Conservation (phyloP, 1,140 invertebrate species). For the Elysia chlorotica region DNA sequence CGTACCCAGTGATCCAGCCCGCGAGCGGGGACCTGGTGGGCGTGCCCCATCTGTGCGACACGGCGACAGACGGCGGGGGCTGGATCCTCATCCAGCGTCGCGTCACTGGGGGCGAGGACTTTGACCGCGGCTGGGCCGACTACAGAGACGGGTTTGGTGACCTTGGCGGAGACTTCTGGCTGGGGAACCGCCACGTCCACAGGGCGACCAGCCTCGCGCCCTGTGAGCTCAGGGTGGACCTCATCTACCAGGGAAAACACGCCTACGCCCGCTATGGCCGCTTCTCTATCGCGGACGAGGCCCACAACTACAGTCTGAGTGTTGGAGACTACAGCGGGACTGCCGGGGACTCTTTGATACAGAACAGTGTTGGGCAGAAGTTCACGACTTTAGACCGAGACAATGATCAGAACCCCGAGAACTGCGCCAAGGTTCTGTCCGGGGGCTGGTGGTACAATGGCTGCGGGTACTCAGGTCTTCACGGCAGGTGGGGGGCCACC, state of each 20-base stretch:
- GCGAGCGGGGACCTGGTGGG: too few relatives aligned
- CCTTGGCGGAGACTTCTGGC: too few relatives aligned
- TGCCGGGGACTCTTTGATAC: not conserved
- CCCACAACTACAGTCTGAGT: not conserved
- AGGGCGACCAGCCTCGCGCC: too few relatives aligned
- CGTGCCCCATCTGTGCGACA: too few relatives aligned
- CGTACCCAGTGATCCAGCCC: too few relatives aligned
- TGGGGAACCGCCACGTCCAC: too few relatives aligned
- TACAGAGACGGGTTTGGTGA: too few relatives aligned
- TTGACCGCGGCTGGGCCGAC: too few relatives aligned
- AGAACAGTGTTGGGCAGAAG: not conserved
- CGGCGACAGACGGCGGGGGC: too few relatives aligned
- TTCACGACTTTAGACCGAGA: not conserved
- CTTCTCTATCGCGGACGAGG: not conserved
- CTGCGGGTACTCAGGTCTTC: not conserved
- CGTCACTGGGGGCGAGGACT: too few relatives aligned
- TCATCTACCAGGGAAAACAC: not conserved
- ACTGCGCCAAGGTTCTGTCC: not conserved
- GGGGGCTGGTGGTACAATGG: not conserved
- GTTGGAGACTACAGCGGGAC: not conserved
- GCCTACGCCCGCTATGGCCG: not conserved
- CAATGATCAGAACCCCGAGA: not conserved
- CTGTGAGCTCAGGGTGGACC: not conserved
- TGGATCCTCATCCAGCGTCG: too few relatives aligned
- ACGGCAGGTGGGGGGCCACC: not conserved